Base-by-base conservation (phyloP, 2,113 vertebrate genomes). In the Acrocephalus kingi region DNA sequence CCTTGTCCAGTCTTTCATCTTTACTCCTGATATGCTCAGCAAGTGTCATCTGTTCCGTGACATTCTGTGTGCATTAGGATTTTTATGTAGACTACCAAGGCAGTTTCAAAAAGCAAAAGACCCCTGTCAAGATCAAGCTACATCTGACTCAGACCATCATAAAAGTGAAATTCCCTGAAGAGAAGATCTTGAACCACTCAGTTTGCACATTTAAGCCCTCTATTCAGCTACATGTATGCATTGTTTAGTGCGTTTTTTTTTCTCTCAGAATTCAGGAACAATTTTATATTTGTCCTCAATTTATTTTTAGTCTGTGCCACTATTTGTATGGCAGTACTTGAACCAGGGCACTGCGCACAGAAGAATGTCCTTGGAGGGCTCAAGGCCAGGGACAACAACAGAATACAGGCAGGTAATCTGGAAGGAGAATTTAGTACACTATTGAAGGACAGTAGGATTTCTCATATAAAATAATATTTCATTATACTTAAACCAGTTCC, bases 41-140 rank as follows among this genome's bases (percentile, higher is more conserved):
- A 77, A 84, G 72, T 23, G 33, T 24, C 39, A 73, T 59, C 22
- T 76, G n/a, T 56, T 88, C 55, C 1, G 9, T 69, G 51, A 72
- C 18, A 71, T 58, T 24, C 48, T 28, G 37, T 7, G 17, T 63
- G 13, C 24, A 43, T 46, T 74, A 80, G 46, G 17, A 90, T 18
- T 73, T 94, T 80, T 37, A 46, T 77, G 63, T n/a, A 89, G 76
- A 69, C 51, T 62, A 84, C 23, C 20, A 54, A 86, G 84, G 31
- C 0, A 2, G 63, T 55, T 78, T 87, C 43, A 77, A 54, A 82
- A 81, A 86, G 46, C 15, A 66, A 64, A 73, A 84, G 7, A 51
- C 81, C 30, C 79, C 25, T 69, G 21, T 48, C 28, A 89, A 59
- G 33, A 75, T 52, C 20, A 75, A 78, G 62, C 16, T 59, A 21